Conservation (phyloP, 1,140 invertebrate genomes). For the Brachionus koreanus region DNA sequence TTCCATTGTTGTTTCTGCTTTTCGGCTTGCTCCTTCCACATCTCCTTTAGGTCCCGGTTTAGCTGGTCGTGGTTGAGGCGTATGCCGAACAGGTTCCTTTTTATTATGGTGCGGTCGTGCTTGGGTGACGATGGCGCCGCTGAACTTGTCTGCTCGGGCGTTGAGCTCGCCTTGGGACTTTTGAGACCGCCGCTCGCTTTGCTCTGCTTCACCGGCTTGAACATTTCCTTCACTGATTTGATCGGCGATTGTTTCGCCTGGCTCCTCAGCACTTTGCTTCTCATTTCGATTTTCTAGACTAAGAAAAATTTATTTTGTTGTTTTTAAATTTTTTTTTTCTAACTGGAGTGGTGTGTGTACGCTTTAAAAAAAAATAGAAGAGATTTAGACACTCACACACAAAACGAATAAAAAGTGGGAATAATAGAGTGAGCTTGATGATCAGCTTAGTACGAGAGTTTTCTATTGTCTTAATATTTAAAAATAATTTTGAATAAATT, state of each 20-base stretch:
- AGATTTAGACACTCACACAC: background rate
- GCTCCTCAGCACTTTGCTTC: background rate
- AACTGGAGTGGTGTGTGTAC: background rate
- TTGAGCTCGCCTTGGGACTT: background rate
- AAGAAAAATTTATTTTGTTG: background rate
- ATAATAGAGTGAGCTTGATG: background rate
- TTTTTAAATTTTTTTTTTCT: background rate
- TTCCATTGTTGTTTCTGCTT: conserved; percentile 34
- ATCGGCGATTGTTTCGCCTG: background rate
- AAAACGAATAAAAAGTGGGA: background rate
- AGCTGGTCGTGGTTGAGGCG: conserved; percentile 35
- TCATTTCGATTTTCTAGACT: conserved; percentile 12
- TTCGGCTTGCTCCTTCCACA: conserved; percentile 39
- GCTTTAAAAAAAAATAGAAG: background rate
- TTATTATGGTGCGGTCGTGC: background rate
- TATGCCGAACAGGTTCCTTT: conserved; percentile 42
- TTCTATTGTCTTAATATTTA: background rate
- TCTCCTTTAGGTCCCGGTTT: conserved; percentile 8
- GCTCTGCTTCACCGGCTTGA: background rate
- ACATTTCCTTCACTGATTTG: conserved; percentile 32
- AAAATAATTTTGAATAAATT: background rate
- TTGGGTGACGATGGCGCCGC: background rate
- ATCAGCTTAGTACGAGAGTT: background rate
- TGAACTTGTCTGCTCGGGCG: background rate
- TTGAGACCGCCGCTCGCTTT: background rate